These are phyloP conservation scores for Drosophila lowei DNA, from an alignment of 1,140 invertebrate species.

Conservation along the genomic window DNA sequence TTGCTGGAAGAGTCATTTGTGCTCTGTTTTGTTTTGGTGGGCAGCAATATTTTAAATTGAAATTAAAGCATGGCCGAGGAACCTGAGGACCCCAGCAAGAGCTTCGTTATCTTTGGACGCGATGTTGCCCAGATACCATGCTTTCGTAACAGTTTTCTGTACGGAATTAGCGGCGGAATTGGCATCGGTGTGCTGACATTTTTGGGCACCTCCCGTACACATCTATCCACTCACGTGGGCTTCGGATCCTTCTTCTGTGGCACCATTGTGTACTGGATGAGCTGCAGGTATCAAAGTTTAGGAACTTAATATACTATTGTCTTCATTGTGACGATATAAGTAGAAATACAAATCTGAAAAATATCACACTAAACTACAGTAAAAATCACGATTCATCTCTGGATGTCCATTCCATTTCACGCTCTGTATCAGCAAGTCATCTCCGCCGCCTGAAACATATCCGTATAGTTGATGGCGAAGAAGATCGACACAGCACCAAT, in stretches of 20 bases:
- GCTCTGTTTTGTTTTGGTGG: too few relatives aligned
- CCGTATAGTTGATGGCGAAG: constrained; percentile 88
- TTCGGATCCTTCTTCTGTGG: constrained; percentile 84
- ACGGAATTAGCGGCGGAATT: constrained; percentile 85
- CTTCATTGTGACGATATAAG: constrained; percentile 29
- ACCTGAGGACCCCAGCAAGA: too few relatives aligned
- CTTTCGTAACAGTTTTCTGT: constrained; percentile 86
- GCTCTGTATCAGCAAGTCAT: constrained; percentile 35
- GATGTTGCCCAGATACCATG: constrained; percentile 86
- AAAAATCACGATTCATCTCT: constrained; percentile 30
- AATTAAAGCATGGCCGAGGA: too few relatives aligned
- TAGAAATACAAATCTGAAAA: constrained; percentile 20
- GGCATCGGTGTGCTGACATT: constrained; percentile 85
- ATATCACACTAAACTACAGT: constrained; percentile 45
- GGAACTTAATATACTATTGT: constrained; percentile 26
- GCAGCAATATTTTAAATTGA: too few relatives aligned
- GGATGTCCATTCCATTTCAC: not conserved
- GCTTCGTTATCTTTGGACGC: too few relatives aligned
- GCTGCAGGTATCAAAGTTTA: constrained; percentile 81
- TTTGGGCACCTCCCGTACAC: constrained; percentile 85
- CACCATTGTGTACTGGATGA: constrained; percentile 85
- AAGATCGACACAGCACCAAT: constrained; percentile 90
- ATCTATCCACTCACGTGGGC: constrained; percentile 84
- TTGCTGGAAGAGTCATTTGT: too few relatives aligned
- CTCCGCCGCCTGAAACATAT: constrained; percentile 85